Conservation (phyloP, 2,797 vertebrate genomes). For the Dryobates pubescens region DNA sequence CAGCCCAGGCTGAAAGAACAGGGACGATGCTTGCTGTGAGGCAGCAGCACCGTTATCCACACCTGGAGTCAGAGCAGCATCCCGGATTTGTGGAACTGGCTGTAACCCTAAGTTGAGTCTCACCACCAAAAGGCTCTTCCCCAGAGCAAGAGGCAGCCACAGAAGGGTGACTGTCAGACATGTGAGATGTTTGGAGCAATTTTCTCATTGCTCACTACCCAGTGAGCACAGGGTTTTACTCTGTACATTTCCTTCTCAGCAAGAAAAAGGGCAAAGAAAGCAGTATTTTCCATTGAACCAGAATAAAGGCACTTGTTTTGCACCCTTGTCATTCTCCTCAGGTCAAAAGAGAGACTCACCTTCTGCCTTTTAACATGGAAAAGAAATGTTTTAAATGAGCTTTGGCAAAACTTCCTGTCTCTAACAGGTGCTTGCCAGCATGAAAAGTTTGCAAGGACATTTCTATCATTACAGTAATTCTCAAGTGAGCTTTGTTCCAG, state of each 20-base stretch:
- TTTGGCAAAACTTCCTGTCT: neutral
- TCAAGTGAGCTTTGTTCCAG: neutral
- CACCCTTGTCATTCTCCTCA: neutral
- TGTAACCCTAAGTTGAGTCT: neutral
- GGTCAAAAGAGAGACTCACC: neutral
- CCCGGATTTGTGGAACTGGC: neutral
- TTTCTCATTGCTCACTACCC: neutral
- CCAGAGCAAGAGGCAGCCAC: neutral
- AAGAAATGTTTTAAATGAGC: neutral
- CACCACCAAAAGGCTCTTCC: rapidly evolving
- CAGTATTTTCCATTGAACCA: neutral
- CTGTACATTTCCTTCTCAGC: neutral
- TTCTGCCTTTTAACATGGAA: neutral
- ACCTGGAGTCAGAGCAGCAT: neutral
- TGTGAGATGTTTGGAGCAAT: neutral
- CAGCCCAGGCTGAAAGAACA: neutral
- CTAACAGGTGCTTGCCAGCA: neutral
- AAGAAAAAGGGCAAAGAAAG: neutral
- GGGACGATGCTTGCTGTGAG: neutral
- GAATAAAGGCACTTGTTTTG: neutral
- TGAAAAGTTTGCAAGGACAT: neutral
- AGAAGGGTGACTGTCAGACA: neutral
- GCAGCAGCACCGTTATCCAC: neutral
- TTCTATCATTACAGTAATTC: neutral
- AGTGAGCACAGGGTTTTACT: neutral